Evolutionary conservation across 2,797 vertebrate genomes (phyloP), one percentile per base, ranked within the genome.

Genomic region (Champsocephalus gunnari): DNA sequence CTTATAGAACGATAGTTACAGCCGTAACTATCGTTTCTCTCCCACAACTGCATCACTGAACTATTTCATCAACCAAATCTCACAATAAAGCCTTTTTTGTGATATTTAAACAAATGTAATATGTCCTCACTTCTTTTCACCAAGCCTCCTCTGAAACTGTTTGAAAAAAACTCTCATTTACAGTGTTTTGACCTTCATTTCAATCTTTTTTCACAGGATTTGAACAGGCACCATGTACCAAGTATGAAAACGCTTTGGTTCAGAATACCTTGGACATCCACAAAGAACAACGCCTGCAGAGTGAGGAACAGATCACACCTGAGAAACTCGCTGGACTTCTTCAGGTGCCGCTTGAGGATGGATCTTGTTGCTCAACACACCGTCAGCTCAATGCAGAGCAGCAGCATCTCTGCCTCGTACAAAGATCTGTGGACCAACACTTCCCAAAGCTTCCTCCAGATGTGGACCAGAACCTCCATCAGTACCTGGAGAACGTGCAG

Each of bases 401-500:
- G 28, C 28, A 38, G 34, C 34, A 17, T 19, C 2, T 28, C 2
- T 19, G 0, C 9, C 50, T 73, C 50, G 61, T 94, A 10, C 64
- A 83, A 38, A 48, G 0, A 12, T 84, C 49, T 12, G 84, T 89
- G 43, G 6, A 28, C 1, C 3, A 69, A 17, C 63, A 57, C 16
- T 83, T 93, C 67, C 85, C 89, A 3, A 17, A 50, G 7, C 53
- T 67, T 2, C 89, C 90, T 2, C 4, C 14, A 60, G 73, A 73
- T 19, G 56, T 32, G 43, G 2, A 72, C 3, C 1, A 44, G 54
- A 38, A 58, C 55, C 75, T 88, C 2, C 1, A 2, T 12, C 3
- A 12, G 1, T 77, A 87, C 73, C 81, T 95, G n/a, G 0, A 0
- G 0, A 14, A 14, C 0, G 5, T 89, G 14, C 48, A 74, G 43